These are phyloP conservation scores for Cyrtorhinus lividipennis DNA, from an alignment of 1,140 invertebrate species.

Conservation along the genomic window DNA sequence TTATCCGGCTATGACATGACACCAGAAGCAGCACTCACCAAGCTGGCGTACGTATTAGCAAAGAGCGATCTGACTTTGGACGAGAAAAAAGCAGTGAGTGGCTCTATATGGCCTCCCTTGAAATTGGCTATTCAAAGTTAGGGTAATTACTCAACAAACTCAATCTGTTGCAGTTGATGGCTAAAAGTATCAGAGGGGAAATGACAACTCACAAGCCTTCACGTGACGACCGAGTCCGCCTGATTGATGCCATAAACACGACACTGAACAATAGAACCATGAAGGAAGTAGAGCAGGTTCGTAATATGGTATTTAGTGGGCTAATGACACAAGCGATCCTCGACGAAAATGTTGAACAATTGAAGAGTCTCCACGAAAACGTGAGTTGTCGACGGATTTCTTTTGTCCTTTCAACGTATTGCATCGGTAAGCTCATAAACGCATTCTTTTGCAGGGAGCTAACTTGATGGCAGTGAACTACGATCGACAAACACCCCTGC, in stretches of 20 bases:
- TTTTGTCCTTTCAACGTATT: too few relatives aligned
- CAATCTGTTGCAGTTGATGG: slow-evolving; percentile 21
- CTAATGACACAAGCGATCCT: slow-evolving; percentile 59
- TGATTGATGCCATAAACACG: slow-evolving; percentile 50
- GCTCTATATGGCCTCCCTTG: neutral
- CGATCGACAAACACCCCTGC: slow-evolving; percentile 64
- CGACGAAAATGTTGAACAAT: slow-evolving; percentile 41
- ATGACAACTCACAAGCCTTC: slow-evolving; percentile 31
- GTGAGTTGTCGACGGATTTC: too few relatives aligned
- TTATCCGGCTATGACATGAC: slow-evolving; percentile 90
- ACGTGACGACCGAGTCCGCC: slow-evolving; percentile 37
- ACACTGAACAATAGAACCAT: slow-evolving; percentile 49
- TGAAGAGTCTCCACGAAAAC: slow-evolving; percentile 36
- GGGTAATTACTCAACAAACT: neutral
- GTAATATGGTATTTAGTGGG: slow-evolving; percentile 59
- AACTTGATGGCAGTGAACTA: slow-evolving; percentile 62
- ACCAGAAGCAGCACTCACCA: slow-evolving; percentile 80
- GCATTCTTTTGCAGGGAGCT: slow-evolving; percentile 52
- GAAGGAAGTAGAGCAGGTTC: slow-evolving; percentile 51
- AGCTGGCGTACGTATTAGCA: slow-evolving; percentile 78
- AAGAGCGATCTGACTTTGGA: slow-evolving; percentile 60
- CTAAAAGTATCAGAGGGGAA: slow-evolving; percentile 51
- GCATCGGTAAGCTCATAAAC: too few relatives aligned
- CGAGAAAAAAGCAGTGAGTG: slow-evolving; percentile 39
- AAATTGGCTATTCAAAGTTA: neutral